phyloP scores from a whole-genome alignment of 2,113 vertebrate species.

The Pimephales promelas region DNA sequence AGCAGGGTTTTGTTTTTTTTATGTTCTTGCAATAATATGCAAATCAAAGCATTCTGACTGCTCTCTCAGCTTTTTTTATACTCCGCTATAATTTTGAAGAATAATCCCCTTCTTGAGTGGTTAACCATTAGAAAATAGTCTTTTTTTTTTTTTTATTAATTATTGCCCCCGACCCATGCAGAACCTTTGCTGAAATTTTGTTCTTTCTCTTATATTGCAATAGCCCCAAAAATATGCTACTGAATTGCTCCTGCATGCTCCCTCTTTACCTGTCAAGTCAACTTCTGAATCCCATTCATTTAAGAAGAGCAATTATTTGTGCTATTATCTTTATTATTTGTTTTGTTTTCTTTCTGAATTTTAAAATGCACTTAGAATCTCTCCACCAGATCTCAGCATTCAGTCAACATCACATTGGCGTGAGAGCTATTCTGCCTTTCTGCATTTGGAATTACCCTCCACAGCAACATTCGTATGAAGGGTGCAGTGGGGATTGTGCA shows the following conservation, averaged over 20 bases:
- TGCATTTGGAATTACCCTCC: constrained; percentile 59
- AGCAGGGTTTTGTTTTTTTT: not conserved
- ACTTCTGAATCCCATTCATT: constrained; percentile 35
- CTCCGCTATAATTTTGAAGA: not conserved
- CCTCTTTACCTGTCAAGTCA: constrained; percentile 22
- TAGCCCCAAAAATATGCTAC: not conserved
- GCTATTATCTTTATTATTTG: not conserved
- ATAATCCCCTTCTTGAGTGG: not conserved
- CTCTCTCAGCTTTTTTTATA: not conserved
- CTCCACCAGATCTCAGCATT: constrained; percentile 4
- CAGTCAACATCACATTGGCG: constrained; percentile 27
- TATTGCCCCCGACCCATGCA: not conserved
- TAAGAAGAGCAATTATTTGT: not conserved
- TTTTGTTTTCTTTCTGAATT: not conserved
- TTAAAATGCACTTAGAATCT: constrained; percentile 22
- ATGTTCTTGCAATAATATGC: not conserved
- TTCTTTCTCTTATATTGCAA: constrained; percentile 16
- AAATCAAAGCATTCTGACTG: not conserved
- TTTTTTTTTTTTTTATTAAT: not conserved
- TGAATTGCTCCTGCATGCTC: not conserved
- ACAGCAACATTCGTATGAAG: constrained; percentile 61
- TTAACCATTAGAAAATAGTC: not conserved
- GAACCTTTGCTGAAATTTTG: not conserved
- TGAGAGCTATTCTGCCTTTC: constrained; percentile 37
- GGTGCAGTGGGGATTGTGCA: constrained; percentile 61